phyloP scores from a whole-genome alignment of 2,797 vertebrate genomes.

The Lutjanus argentimaculatus region DNA sequence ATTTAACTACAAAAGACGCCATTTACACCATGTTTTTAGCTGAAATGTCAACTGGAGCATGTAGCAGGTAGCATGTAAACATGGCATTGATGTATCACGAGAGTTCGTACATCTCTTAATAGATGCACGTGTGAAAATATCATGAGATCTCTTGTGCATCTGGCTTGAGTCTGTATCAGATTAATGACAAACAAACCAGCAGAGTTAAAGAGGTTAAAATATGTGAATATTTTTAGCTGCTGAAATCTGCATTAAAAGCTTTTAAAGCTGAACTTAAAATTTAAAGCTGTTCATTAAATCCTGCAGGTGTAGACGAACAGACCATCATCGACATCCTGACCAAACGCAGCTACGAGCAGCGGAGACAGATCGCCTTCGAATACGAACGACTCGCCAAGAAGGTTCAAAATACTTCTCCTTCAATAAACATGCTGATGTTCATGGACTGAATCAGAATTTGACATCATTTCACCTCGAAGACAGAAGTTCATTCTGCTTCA shows the following conservation, averaged over 20 bases:
- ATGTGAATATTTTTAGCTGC: too few relatives aligned
- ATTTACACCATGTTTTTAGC: too few relatives aligned
- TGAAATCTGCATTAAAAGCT: too few relatives aligned
- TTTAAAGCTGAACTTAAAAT: too few relatives aligned
- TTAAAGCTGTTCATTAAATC: neutral
- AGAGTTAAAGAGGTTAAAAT: neutral
- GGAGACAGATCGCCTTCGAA: slow-evolving; percentile 93
- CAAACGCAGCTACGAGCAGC: slow-evolving; percentile 91
- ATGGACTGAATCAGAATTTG: neutral
- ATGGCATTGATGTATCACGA: too few relatives aligned
- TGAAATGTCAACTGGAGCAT: too few relatives aligned
- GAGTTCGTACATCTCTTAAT: too few relatives aligned
- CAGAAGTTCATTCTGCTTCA: neutral
- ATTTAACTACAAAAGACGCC: too few relatives aligned
- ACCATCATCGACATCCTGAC: slow-evolving; percentile 95
- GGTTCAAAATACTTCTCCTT: slow-evolving; percentile 76
- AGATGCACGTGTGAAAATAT: too few relatives aligned
- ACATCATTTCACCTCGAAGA: neutral
- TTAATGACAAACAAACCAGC: neutral
- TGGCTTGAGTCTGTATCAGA: too few relatives aligned
- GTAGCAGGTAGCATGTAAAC: too few relatives aligned
- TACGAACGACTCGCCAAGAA: slow-evolving; percentile 93
- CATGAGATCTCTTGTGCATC: too few relatives aligned
- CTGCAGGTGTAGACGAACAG: slow-evolving; percentile 94
- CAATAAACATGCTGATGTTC: neutral